These are phyloP conservation scores for Drosophila virilis DNA, from an alignment of 1,140 invertebrate species.

Conservation along the genomic window DNA sequence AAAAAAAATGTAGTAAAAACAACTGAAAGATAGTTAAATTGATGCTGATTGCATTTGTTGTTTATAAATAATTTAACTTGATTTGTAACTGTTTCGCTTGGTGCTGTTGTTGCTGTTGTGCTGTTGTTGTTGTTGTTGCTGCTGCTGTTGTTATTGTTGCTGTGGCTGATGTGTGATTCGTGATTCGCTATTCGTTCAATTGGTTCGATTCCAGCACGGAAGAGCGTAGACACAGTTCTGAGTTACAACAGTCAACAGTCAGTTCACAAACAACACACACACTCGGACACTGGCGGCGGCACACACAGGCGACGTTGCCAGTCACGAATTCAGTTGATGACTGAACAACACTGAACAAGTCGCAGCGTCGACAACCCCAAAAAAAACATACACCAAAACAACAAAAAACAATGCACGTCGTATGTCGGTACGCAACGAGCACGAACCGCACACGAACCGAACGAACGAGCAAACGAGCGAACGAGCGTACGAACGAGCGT, in stretches of 20 bases:
- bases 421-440: conserved; percentile 24
- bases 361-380: conserved; percentile 80
- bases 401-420: conserved; percentile 13
- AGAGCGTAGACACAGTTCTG: conserved; percentile 37
- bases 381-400: conserved; percentile 32
- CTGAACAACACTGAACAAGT: conserved; percentile 79
- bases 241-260: conserved; percentile 46
- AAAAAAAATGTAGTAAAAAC: conserved; percentile 33
- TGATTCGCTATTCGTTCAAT: conserved; percentile 15
- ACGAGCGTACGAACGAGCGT: background rate
- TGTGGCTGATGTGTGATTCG: conserved; percentile 28
- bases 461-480: conserved; percentile 8
- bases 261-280: conserved; percentile 58
- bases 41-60: conserved; percentile 34
- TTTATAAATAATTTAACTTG: conserved; percentile 22
- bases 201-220: conserved; percentile 26
- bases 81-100: conserved; percentile 14
- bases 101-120: conserved; percentile 20
- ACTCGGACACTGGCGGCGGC: conserved; percentile 50
- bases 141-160: conserved; percentile 13
- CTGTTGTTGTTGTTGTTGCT: conserved; percentile 16
- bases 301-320: conserved; percentile 79
- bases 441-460: conserved; percentile 29
- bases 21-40: conserved; percentile 28
- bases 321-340: conserved; percentile 84